phyloP scores from a whole-genome alignment of 2,888 invertebrate genomes.

The Eurytoma adleriae region DNA sequence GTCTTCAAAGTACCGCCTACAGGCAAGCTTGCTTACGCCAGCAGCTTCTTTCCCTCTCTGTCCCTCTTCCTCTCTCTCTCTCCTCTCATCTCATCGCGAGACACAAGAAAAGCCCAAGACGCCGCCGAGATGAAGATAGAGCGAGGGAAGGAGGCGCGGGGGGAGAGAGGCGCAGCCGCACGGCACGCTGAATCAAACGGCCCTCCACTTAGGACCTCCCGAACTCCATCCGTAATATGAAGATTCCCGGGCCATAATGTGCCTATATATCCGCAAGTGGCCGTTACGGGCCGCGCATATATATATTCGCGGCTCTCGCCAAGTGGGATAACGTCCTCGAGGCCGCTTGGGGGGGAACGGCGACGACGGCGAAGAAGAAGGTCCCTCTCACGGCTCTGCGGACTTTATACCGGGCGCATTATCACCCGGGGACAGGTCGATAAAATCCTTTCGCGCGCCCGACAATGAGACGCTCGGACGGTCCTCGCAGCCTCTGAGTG shows the following conservation, averaged over 20 bases:
- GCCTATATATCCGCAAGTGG: slow-evolving; percentile 51
- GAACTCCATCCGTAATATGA: slow-evolving; percentile 50
- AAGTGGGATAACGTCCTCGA: too few species aligned
- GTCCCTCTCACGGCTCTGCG: neutral
- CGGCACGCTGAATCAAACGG: slow-evolving; percentile 50
- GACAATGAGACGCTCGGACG: slow-evolving; percentile 48
- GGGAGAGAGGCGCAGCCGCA: slow-evolving; percentile 4
- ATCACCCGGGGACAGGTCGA: slow-evolving; percentile 63
- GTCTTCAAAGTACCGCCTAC: slow-evolving; percentile 57
- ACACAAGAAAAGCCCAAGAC: slow-evolving; percentile 48
- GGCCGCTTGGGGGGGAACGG: too few species aligned
- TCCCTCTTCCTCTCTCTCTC: slow-evolving; percentile 12
- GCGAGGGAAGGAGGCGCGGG: slow-evolving; percentile 12
- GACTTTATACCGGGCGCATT: slow-evolving; percentile 51
- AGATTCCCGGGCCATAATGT: slow-evolving; percentile 54
- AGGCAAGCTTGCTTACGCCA: slow-evolving; percentile 52
- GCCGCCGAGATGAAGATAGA: neutral
- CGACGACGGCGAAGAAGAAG: neutral
- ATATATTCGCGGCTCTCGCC: neutral
- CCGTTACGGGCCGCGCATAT: slow-evolving; percentile 34
- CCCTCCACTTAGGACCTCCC: slow-evolving; percentile 33
- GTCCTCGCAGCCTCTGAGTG: slow-evolving; percentile 26
- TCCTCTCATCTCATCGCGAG: slow-evolving; percentile 19
- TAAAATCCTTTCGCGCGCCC: slow-evolving; percentile 65
- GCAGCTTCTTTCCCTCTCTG: slow-evolving; percentile 38